Evolutionary conservation across 2,888 invertebrate species (phyloP), one percentile per base, ranked within the genome.

Genomic region (Melanchra persicariae): DNA sequence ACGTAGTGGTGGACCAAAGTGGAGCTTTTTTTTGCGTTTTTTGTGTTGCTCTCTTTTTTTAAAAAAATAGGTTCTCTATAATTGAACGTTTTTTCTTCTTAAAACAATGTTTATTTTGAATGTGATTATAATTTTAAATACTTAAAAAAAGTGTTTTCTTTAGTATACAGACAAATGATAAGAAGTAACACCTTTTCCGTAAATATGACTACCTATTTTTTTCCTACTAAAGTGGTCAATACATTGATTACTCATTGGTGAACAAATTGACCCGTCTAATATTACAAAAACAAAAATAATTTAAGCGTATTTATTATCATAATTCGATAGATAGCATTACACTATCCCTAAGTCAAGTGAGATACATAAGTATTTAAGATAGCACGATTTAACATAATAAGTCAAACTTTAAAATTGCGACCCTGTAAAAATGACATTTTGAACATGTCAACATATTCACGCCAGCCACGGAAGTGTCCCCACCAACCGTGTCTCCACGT

Each of bases 241-340:
- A 61, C 19, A 47, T 61, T 61, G 69, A 70, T 70, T 60, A 52
- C 51, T 70, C 59, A 24, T 54, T 54, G 64, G 70, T 64, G 64
- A 70, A 64, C 64, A 40, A 64, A 40, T 70, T 63, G 63, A 70
- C 45, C 59, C 59, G 63, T 70, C 70, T 40, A 63, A 57, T 69
- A 58, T 62, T 69, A 51, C 62, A 55, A 49, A 69, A 62, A 47
- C 30, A 58, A n/a, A 26, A 62, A 62, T 19, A n/a, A 69, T 57
- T 69, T 54, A 54, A 54, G 54, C 54, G 24, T 66, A 58, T 66
- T 66, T 45, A 34, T 22, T 58, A 58, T 49, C 66, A 37, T 66
- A 51, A 66, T 59, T 66, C 52, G 37, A 66, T 59, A 66, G 66
- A 66, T 66, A 40, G 59, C 59, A 66, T 66, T 52, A 60, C 34